Evolutionary conservation across 2,888 invertebrate genomes (phyloP), one percentile per base, ranked within the genome.

Genomic region (Parochlus steinenii): DNA sequence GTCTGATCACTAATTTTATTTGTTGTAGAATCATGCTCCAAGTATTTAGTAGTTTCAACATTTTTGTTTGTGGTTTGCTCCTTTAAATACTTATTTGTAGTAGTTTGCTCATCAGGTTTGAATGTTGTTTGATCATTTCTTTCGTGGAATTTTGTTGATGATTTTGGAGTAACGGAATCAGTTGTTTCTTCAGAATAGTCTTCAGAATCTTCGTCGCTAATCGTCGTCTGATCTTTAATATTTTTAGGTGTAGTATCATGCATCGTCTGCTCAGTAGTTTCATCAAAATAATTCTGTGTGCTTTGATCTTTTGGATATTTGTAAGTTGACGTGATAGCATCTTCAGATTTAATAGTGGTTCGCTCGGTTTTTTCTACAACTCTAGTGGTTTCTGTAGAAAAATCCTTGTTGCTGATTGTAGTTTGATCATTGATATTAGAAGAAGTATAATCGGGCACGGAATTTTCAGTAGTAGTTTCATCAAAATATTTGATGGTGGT

Each of bases 141-240:
- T 11, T 31, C 29, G n/a, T n/a, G n/a, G n/a, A n/a, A n/a, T n/a
- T n/a, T n/a, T n/a, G n/a, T n/a, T 19, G 32, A 7, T 20, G 33
- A 26, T 26, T 15, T 23, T 23, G 14, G 4, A 20, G 26, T 29
- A 11, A 18, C 11, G 8, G 19, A 8, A 16, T 22, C 23, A 22
- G 32, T 37, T 11, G 4, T 23, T n/a, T 6, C n/a, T 32, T 20
- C 27, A 19, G 25, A 12, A 6, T n/a, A n/a, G 36, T 10, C 27
- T 26, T 40, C 35, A 33, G 33, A 31, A 36, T 42, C 33, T 27
- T 19, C 22, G 31, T 27, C 11, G 20, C n/a, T n/a, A n/a, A n/a
- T n/a, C n/a, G n/a, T n/a, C n/a, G n/a, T n/a, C n/a, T n/a, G n/a
- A n/a, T n/a, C n/a, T n/a, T n/a, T n/a, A n/a, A n/a, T n/a, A n/a